phyloP scores from a whole-genome alignment of 2,888 invertebrate species.

The Mythimna vitellina region DNA sequence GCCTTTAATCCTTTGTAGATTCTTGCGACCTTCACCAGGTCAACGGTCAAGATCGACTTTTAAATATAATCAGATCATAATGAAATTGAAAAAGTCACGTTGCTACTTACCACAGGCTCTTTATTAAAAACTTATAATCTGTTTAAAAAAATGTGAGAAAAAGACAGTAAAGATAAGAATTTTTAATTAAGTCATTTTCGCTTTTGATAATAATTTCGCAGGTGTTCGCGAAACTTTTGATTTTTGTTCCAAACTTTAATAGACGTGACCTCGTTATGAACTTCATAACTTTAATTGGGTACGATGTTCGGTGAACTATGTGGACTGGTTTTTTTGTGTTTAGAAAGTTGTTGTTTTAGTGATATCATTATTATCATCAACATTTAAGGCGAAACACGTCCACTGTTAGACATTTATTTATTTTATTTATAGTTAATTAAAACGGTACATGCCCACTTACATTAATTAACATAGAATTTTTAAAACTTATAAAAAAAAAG shows the following conservation, averaged over 20 bases:
- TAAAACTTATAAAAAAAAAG: too few species aligned
- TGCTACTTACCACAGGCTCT: neutral
- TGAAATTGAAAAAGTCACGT: conserved; percentile 5
- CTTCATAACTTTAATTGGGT: conserved; percentile 37
- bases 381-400: neutral
- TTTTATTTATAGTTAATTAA: too few species aligned
- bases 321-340: conserved; percentile 1
- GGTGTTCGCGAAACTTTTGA: conserved; percentile 47
- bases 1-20: too few species aligned
- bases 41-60: neutral
- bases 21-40: neutral
- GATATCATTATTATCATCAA: too few species aligned
- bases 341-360: neutral
- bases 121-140: conserved; percentile 38
- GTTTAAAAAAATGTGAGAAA: conserved; percentile 12
- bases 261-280: conserved; percentile 38
- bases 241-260: conserved; percentile 51
- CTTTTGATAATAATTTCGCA: conserved; percentile 46
- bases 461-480: too few species aligned
- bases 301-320: conserved; percentile 26
- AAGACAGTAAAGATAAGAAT: conserved; percentile 39
- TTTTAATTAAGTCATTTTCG: conserved; percentile 51
- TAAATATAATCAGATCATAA: neutral
- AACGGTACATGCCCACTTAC: too few species aligned
- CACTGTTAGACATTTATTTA: too few species aligned